phyloP scores from a whole-genome alignment of 2,797 vertebrate genomes.

The Sparus aurata region DNA sequence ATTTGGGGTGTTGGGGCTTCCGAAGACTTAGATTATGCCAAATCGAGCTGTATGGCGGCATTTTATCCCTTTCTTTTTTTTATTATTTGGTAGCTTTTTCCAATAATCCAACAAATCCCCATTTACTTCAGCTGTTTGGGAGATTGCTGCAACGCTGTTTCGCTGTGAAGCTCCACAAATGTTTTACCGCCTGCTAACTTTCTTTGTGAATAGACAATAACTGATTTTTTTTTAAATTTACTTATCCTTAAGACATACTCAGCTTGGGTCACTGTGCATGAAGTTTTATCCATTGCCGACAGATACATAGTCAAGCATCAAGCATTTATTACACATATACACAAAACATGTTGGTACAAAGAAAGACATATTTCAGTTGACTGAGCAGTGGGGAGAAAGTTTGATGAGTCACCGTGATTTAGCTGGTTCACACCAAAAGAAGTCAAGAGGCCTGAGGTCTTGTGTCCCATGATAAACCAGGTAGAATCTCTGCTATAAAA shows the following conservation, averaged over 20 bases:
- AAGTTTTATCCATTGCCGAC: not conserved
- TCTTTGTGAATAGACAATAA: too few species aligned
- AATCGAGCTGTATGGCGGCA: too few species aligned
- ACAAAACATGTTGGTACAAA: not conserved
- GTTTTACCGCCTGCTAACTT: too few species aligned
- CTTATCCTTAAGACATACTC: not conserved
- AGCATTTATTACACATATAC: not conserved
- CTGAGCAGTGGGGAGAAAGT: not conserved
- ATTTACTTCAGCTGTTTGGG: too few species aligned
- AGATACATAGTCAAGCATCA: not conserved
- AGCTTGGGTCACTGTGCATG: not conserved
- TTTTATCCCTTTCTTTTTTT: too few species aligned
- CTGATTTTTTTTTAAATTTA: too few species aligned
- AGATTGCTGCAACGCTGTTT: too few species aligned
- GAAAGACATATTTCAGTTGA: not conserved
- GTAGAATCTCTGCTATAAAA: not conserved
- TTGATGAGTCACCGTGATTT: constrained; percentile 22
- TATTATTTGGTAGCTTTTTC: too few species aligned
- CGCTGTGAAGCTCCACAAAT: too few species aligned
- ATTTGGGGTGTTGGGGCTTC: too few species aligned
- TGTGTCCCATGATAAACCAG: not conserved
- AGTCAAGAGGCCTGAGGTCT: not conserved
- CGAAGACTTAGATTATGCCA: too few species aligned
- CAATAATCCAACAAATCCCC: too few species aligned
- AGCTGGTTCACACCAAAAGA: not conserved